Evolutionary conservation across 2,113 vertebrate genomes (phyloP).

Genomic region (Ranitomeya imitator): DNA sequence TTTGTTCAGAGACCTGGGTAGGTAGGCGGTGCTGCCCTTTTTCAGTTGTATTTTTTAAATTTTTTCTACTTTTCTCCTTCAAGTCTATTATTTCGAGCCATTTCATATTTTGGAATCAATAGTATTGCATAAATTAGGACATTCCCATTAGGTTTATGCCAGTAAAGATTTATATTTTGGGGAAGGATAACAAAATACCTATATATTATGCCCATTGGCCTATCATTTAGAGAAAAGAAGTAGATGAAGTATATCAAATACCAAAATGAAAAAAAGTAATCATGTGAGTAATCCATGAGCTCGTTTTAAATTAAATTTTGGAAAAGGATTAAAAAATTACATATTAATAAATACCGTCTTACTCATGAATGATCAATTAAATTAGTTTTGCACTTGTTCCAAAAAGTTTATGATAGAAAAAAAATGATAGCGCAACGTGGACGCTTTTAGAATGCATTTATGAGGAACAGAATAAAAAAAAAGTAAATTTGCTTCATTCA

Average conservation of each 20-base stretch:
- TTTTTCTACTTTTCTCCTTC: background rate
- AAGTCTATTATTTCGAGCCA: background rate
- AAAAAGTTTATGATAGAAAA: background rate
- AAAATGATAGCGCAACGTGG: background rate
- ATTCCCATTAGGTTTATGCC: background rate
- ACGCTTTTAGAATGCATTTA: background rate
- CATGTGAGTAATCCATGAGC: slow-evolving; percentile 11
- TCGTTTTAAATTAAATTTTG: background rate
- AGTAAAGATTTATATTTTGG: background rate
- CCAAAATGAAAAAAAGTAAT: slow-evolving; percentile 8
- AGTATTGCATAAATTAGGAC: slow-evolving; percentile 2
- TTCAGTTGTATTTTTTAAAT: too few species aligned
- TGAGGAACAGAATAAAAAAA: background rate
- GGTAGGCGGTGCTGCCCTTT: too few species aligned
- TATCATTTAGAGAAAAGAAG: background rate
- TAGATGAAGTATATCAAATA: background rate
- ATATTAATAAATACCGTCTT: slow-evolving; percentile 3
- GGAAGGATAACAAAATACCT: background rate
- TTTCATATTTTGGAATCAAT: background rate
- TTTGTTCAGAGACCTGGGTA: too few species aligned
- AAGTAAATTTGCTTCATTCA: background rate
- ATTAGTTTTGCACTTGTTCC: background rate
- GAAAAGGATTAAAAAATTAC: slow-evolving; percentile 9
- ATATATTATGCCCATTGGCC: background rate
- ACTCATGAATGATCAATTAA: background rate